Conservation (phyloP, 2,113 vertebrate species). For the Sterrhoptilus dennistouni region DNA sequence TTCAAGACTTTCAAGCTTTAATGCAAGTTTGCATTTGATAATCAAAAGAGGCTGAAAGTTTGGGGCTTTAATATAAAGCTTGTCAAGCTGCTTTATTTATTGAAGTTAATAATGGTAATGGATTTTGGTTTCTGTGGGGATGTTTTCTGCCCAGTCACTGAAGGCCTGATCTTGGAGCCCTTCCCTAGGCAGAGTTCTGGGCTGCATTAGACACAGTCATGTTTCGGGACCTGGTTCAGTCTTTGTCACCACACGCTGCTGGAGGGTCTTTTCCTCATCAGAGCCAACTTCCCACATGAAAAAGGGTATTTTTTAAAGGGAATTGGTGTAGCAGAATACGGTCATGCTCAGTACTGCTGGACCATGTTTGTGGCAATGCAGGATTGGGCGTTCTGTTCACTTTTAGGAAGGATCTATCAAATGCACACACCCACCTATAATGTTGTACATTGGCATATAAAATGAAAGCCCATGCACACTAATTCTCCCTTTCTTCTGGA, state of each 20-base stretch:
- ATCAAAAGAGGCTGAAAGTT: not conserved
- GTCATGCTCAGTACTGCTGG: rapidly evolving
- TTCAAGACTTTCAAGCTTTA: not conserved
- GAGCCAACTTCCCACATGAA: not conserved
- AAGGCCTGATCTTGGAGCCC: not conserved
- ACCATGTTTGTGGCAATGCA: rapidly evolving
- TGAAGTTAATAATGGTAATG: not conserved
- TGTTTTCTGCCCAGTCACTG: rapidly evolving
- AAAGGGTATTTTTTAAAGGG: not conserved
- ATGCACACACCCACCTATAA: not conserved
- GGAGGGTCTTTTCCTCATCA: not conserved
- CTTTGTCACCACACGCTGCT: not conserved
- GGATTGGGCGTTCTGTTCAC: not conserved
- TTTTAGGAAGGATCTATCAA: not conserved
- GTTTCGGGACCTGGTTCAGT: not conserved
- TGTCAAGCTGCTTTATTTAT: not conserved
- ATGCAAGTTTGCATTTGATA: not conserved
- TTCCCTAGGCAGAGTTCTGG: not conserved
- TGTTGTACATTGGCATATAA: not conserved
- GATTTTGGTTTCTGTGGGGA: not conserved
- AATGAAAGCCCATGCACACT: not conserved
- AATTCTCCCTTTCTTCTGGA: not conserved
- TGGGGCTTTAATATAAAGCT: not conserved
- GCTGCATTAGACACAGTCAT: not conserved
- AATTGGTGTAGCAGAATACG: not conserved